A percentile compares a stretch with the other conserved stretches of the same genome.
These are phyloP conservation scores for Sylvilagus floridanus DNA, from an alignment of 2,797 vertebrate species.

Conservation along the genomic window DNA sequence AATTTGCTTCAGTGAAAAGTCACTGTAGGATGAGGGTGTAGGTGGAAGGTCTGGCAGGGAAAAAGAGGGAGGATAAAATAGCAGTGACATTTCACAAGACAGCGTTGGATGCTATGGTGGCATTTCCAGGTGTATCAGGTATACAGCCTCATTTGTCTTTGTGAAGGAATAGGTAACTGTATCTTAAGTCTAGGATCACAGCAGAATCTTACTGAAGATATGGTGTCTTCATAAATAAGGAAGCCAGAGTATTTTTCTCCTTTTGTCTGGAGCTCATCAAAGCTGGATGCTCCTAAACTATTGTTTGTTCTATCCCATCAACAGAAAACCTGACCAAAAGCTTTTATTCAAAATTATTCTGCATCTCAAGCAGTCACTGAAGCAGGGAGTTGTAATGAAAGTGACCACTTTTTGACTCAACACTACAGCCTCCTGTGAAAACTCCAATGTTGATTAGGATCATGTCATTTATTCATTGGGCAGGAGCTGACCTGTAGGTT, in stretches of 20 bases:
- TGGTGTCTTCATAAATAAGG: not conserved
- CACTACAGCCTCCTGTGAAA: not conserved
- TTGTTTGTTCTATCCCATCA: not conserved
- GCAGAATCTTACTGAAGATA: not conserved
- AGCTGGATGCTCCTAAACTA: conserved; percentile 24
- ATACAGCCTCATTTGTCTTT: not conserved
- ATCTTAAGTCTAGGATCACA: not conserved
- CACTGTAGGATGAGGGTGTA: accelerated
- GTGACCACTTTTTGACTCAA: conserved; percentile 26
- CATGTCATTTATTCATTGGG: not conserved
- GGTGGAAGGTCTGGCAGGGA: not conserved
- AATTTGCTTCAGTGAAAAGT: conserved; percentile 15
- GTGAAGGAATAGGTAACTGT: not conserved
- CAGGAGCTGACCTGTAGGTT: not conserved
- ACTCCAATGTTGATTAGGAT: conserved; percentile 28
- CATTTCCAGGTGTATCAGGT: not conserved
- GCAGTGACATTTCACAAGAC: not conserved
- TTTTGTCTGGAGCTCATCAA: not conserved
- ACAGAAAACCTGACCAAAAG: conserved; percentile 33
- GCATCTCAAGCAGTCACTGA: conserved; percentile 28
- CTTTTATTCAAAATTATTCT: conserved; percentile 57
- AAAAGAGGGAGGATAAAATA: not conserved
- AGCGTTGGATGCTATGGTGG: not conserved
- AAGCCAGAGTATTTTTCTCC: not conserved
- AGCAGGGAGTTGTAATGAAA: not conserved